Conservation (phyloP, 2,888 invertebrate genomes). For the Torymus tubicola region DNA sequence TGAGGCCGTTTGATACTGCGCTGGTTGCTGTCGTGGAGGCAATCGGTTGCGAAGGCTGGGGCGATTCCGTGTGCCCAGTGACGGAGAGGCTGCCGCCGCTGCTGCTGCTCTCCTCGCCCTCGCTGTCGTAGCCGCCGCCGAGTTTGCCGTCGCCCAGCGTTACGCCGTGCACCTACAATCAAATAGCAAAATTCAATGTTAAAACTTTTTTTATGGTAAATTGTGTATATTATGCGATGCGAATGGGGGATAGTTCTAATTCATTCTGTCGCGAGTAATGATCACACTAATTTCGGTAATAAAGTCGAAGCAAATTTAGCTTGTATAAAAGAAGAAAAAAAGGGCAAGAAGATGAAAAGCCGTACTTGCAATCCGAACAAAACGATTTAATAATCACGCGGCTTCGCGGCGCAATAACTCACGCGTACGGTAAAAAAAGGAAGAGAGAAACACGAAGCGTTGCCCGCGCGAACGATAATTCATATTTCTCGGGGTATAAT, state of each 20-base stretch:
- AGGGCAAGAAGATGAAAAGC: neutral
- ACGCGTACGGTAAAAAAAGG: neutral
- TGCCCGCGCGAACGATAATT: slow-evolving; percentile 30
- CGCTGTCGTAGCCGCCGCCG: slow-evolving; percentile 88
- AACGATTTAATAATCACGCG: slow-evolving; percentile 50
- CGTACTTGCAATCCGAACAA: neutral
- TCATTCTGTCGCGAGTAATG: too few species aligned
- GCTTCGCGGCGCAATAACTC: slow-evolving; percentile 36
- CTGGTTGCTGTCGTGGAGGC: slow-evolving; percentile 67
- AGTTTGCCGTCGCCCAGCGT: slow-evolving; percentile 78
- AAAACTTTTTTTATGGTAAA: too few species aligned
- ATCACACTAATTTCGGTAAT: too few species aligned
- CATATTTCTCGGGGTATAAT: slow-evolving; percentile 6
- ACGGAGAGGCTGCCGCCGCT: slow-evolving; percentile 86
- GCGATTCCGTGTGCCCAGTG: slow-evolving; percentile 77
- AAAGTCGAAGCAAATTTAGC: too few species aligned
- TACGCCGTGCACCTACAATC: slow-evolving; percentile 81
- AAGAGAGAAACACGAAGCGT: slow-evolving; percentile 1
- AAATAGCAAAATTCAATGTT: too few species aligned
- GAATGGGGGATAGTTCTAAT: too few species aligned
- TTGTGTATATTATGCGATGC: too few species aligned
- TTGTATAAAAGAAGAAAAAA: slow-evolving; percentile 12
- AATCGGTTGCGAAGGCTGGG: slow-evolving; percentile 80
- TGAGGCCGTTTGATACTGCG: slow-evolving; percentile 45
- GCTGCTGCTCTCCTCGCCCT: slow-evolving; percentile 91